Base-by-base conservation (phyloP, 2,888 invertebrate genomes). In the Idaea dimidiata region DNA sequence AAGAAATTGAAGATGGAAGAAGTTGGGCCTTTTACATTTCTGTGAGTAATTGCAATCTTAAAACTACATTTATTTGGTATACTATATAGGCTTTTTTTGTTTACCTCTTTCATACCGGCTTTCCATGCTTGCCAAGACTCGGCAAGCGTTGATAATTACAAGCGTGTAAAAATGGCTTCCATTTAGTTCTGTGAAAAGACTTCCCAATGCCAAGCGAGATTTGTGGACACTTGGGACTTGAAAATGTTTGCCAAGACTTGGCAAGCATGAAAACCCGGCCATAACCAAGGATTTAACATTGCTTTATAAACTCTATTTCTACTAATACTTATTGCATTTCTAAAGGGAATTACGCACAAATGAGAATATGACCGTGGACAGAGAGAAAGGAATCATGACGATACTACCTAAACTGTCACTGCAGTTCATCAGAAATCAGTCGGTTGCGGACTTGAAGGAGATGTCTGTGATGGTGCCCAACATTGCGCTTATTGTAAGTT, bases 21-120 rank as follows among this genome's bases (percentile, higher is more conserved):
- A 87, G 81, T 97, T 16, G 97, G 97, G 0, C 97, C 97, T 0
- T 97, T 96, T 78, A 94, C 94, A 57, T 98, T 97, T 88, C 95
- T 95, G 97, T 97, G 88, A 94, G 94, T 90, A 63, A 58, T 24
- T 24, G 24, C 24, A 16, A 4, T 16, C 56, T 6, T 56, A 5
- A 24, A 17, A 43, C 53, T 24, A 24, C 24, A 24, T 24, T 3
- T 24, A 24, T 24, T 24, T 24, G 24, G 5, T 24, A 24, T 24
- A 24, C 5, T 24, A 24, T 24, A 24, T n/a, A n/a, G n/a, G n/a
- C n/a, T n/a, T n/a, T n/a, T n/a, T n/a, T n/a, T n/a, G n/a, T n/a
- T n/a, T n/a, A n/a, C n/a, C n/a, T n/a, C n/a, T n/a, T n/a, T n/a
- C n/a, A n/a, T n/a, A n/a, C n/a, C n/a, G n/a, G n/a, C n/a, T n/a